Evolutionary conservation across 2,888 invertebrate species (phyloP).

Genomic region (Mystacides longicornis): DNA sequence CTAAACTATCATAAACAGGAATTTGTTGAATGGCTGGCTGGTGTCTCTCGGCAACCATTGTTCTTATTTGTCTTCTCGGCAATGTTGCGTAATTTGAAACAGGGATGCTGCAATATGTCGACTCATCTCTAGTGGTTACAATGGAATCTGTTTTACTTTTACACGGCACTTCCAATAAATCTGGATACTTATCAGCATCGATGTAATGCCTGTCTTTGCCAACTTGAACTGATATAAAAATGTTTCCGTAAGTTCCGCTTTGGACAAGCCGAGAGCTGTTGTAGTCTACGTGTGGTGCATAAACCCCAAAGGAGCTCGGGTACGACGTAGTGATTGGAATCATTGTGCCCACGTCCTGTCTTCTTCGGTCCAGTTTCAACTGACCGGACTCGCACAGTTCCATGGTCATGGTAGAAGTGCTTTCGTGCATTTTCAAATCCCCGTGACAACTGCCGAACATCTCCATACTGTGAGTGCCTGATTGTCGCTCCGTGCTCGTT

Average conservation of each 20-base stretch:
- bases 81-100: constrained; percentile 42
- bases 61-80: constrained; percentile 36
- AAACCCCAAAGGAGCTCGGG: constrained; percentile 22
- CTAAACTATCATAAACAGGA: constrained; percentile 24
- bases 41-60: constrained; percentile 13
- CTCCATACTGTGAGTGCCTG: constrained; percentile 24
- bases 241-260: constrained; percentile 56
- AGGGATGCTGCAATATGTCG: constrained; percentile 29
- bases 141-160: constrained; percentile 31
- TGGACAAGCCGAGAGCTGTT: constrained; percentile 42
- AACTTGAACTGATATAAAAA: constrained; percentile 66
- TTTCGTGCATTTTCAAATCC: constrained; percentile 24
- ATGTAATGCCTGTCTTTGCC: constrained; percentile 57
- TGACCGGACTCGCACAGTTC: constrained; percentile 24
- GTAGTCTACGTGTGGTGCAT: constrained; percentile 22
- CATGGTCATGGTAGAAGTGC: constrained; percentile 24
- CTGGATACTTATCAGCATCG: constrained; percentile 59
- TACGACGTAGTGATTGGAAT: constrained; percentile 23
- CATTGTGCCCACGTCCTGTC: constrained; percentile 15
- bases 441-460: constrained; percentile 25
- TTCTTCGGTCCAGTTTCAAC: constrained; percentile 22
- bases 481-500: constrained; percentile 24
- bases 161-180: constrained; percentile 61
- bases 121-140: constrained; percentile 13
- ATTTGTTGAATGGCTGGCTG: constrained; percentile 11